phyloP scores from a whole-genome alignment of 2,888 invertebrate species.

The Phyllotreta cruciferae region DNA sequence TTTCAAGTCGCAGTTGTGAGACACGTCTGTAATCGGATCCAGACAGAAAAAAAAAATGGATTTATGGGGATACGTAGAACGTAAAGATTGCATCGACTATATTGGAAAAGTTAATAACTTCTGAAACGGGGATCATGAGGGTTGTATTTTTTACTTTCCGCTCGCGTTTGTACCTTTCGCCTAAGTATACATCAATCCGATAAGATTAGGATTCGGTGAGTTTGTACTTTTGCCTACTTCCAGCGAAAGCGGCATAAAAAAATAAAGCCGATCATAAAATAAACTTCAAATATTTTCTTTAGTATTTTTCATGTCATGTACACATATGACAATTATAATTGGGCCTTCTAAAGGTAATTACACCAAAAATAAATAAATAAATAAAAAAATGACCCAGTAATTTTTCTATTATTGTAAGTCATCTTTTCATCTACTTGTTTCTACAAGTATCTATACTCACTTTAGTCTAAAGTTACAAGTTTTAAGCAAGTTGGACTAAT shows the following conservation, averaged over 20 bases:
- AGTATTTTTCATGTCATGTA: too few species aligned
- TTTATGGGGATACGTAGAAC: slow-evolving; percentile 23
- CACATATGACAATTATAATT: too few species aligned
- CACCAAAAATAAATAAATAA: too few species aligned
- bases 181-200: slow-evolving; percentile 27
- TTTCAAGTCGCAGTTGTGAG: slow-evolving; percentile 23
- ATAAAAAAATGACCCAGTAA: too few species aligned
- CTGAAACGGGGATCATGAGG: slow-evolving; percentile 28
- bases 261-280: neutral
- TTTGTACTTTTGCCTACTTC: slow-evolving; percentile 22
- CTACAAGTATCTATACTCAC: too few species aligned
- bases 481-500: too few species aligned
- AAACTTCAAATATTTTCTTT: neutral
- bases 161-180: slow-evolving; percentile 27
- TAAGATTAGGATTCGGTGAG: slow-evolving; percentile 23
- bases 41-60: slow-evolving; percentile 28
- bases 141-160: slow-evolving; percentile 19
- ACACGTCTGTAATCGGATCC: slow-evolving; percentile 19
- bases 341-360: too few species aligned
- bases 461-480: too few species aligned
- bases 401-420: too few species aligned
- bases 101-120: slow-evolving; percentile 32
- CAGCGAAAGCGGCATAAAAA: slow-evolving; percentile 2
- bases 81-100: slow-evolving; percentile 27
- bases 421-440: too few species aligned